Base-by-base conservation (phyloP, 2,113 vertebrate species). In the Sialia sialis region DNA sequence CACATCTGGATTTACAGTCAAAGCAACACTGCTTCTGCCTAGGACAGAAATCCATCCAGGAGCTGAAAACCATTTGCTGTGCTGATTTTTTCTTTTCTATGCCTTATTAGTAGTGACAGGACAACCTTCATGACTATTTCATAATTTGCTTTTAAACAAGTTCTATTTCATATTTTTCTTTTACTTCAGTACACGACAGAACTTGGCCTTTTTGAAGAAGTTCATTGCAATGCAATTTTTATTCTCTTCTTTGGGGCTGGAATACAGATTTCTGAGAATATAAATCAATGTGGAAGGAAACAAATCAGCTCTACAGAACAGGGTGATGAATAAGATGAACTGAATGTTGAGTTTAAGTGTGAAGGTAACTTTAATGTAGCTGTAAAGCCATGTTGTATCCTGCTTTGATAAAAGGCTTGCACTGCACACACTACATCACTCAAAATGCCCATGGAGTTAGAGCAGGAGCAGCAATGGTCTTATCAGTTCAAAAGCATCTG, bases 401-500 rank as follows among this genome's bases (percentile, higher is more conserved):
- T 48, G 26, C 70, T 82, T 85, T 66, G 60, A 30, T 38, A 44
- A 89, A 72, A 79, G 44, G 6, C 10, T n/a, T 13, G 19, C 36
- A 11, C 13, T 59, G 48, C 54, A 58, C 59, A 34, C 20, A 49
- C 30, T 4, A 5, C 4, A 23, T 34, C 30, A 43, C 16, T 78
- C 0, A 0, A 63, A 64, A 72, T 0, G 1, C 29, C 48, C 66
- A 4, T 13, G 23, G 1, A 36, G 17, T 43, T 15, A 5, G 21
- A 93, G 14, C n/a, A 81, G 52, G 32, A 87, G 67, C 38, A 74
- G 32, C 20, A 82, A 69, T 13, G 16, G 32, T 39, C 30, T 46
- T 21, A 91, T 5, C 46, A 46, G 52, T 34, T 54, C 56, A 87
- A 75, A 94, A 84, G 16, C 30, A 64, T 54, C 58, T 18, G 9